Conservation (phyloP, 2,797 vertebrate genomes). For the Cephalopachus bancanus region DNA sequence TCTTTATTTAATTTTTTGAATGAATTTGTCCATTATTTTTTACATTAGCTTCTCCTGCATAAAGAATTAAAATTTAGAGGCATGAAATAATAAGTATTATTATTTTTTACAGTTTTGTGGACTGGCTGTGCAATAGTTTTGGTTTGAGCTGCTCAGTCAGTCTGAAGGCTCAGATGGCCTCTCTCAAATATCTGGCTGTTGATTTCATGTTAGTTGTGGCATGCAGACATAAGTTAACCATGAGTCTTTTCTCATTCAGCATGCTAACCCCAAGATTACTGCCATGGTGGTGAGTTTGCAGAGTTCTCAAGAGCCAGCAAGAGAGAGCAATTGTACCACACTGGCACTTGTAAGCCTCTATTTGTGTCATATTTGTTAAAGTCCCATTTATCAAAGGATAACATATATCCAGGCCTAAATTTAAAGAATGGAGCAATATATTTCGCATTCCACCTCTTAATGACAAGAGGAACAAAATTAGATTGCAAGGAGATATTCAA, state of each 20-base stretch:
- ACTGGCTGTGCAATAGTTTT: not conserved
- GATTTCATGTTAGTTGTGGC: not conserved
- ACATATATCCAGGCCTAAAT: not conserved
- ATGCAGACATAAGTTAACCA: not conserved
- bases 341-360: not conserved
- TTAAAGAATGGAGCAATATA: not conserved
- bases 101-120: not conserved
- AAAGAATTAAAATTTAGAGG: not conserved
- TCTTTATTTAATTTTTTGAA: not conserved
- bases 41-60: not conserved
- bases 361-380: not conserved
- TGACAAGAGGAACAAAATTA: not conserved
- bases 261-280: not conserved
- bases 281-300: not conserved
- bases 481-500: not conserved
- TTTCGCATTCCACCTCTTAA: not conserved
- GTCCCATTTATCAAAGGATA: not conserved
- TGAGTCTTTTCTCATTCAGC: not conserved
- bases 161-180: no score
- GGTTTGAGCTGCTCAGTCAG: not conserved
- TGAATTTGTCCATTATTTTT: not conserved
- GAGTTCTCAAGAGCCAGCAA: not conserved
- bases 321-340: not conserved
- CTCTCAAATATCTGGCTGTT: not conserved
- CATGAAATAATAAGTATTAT: not conserved